These are phyloP conservation scores for Talpa occidentalis DNA, from an alignment of 2,113 vertebrate species.

Conservation along the genomic window DNA sequence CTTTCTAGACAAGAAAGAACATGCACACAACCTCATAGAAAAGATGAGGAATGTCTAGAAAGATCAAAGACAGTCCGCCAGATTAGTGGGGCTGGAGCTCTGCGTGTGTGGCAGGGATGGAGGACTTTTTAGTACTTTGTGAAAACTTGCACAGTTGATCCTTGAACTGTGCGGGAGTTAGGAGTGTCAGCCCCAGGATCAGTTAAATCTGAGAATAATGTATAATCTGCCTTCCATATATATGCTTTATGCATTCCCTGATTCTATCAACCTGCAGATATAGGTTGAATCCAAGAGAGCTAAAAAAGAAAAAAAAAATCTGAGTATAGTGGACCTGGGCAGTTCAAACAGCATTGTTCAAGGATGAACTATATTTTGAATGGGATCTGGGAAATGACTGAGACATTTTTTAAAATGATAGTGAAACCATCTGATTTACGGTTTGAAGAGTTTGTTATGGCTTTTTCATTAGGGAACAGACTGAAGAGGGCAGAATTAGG, in stretches of 20 bases:
- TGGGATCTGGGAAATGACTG: too few species aligned
- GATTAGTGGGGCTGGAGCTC: accelerated
- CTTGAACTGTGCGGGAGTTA: too few species aligned
- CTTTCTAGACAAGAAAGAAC: not conserved
- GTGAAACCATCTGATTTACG: not conserved
- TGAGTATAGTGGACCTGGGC: too few species aligned
- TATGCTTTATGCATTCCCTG: too few species aligned
- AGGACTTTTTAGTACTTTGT: not conserved
- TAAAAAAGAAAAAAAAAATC: too few species aligned
- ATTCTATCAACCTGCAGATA: too few species aligned
- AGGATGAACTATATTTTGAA: too few species aligned
- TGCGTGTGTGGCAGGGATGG: not conserved
- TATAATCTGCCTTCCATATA: too few species aligned
- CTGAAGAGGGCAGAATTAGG: not conserved
- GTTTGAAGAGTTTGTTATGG: not conserved
- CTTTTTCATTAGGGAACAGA: not conserved
- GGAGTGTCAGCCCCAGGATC: too few species aligned
- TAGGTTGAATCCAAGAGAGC: too few species aligned
- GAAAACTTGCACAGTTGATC: not conserved
- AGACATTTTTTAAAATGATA: not conserved
- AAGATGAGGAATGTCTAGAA: not conserved
- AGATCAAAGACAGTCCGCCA: not conserved
- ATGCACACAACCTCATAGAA: not conserved
- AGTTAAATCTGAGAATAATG: too few species aligned
- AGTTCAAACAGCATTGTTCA: too few species aligned